These are phyloP conservation scores for Zaprionus africanus DNA, from an alignment of 1,140 invertebrate genomes.

Conservation along the genomic window DNA sequence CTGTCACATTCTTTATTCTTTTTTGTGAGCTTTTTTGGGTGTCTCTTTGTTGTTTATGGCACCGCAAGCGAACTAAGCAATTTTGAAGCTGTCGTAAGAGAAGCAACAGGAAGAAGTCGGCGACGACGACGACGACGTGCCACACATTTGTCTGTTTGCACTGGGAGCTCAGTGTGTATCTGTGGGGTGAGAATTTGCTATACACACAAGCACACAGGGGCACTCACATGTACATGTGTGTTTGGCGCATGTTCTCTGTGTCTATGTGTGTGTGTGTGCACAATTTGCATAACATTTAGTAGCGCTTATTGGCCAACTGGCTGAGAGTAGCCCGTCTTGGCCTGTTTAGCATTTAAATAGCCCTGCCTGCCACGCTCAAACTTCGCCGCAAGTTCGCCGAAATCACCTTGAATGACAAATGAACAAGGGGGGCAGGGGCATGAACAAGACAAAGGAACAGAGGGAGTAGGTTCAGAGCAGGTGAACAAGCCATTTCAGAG, in stretches of 20 bases:
- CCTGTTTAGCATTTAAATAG: conserved; percentile 61
- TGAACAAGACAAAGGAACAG: not conserved
- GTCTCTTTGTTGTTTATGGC: conserved; percentile 3
- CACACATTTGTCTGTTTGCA: conserved; percentile 16
- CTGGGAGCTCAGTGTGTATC: not conserved
- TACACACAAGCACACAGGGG: conserved; percentile 1
- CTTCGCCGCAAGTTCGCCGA: not conserved
- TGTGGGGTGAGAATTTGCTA: conserved; percentile 24
- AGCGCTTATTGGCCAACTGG: conserved; percentile 40
- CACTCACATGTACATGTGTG: not conserved
- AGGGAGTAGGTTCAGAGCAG: not conserved
- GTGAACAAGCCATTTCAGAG: conserved; percentile 15
- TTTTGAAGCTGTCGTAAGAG: conserved; percentile 32
- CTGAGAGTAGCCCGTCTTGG: not conserved
- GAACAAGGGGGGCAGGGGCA: not conserved
- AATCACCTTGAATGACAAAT: conserved; percentile 28
- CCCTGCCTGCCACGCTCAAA: conserved; percentile 1
- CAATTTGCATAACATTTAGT: conserved; percentile 63
- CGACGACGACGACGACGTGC: not conserved
- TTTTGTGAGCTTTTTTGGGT: not conserved
- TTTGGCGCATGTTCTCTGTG: not conserved
- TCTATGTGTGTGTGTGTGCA: conserved; percentile 3
- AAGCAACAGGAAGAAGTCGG: conserved; percentile 54
- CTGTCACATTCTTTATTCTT: not conserved
- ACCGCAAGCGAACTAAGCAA: conserved; percentile 43